These are phyloP conservation scores for Cydia splendana DNA, from an alignment of 1,140 invertebrate genomes.

Conservation along the genomic window DNA sequence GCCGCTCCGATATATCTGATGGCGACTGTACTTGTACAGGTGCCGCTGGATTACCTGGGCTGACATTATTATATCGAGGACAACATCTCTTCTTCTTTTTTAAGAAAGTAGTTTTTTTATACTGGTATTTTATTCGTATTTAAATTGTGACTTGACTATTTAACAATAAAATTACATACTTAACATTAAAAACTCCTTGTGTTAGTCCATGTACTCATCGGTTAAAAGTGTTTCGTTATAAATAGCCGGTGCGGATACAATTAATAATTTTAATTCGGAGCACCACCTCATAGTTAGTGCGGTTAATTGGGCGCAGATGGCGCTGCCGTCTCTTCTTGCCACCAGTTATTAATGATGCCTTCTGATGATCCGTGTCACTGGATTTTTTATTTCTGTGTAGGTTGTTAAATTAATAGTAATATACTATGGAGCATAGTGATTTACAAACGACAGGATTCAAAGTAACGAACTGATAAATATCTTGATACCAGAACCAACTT, in stretches of 20 bases:
- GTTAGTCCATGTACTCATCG: neutral
- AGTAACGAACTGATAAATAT: neutral
- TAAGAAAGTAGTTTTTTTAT: too few relatives aligned
- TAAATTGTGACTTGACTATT: neutral
- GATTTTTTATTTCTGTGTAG: neutral
- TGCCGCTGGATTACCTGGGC: too few relatives aligned
- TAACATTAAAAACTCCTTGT: neutral
- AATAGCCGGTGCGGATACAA: conserved; percentile 16
- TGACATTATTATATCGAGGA: too few relatives aligned
- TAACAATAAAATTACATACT: neutral
- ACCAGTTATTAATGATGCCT: conserved; percentile 1
- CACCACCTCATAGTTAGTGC: conserved; percentile 26
- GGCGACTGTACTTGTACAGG: too few relatives aligned
- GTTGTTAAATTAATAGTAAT: conserved; percentile 8
- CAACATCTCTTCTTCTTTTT: too few relatives aligned
- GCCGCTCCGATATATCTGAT: too few relatives aligned
- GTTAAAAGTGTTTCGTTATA: conserved; percentile 5
- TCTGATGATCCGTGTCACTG: conserved; percentile 20
- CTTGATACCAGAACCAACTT: too few relatives aligned
- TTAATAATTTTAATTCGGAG: conserved; percentile 30
- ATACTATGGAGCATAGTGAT: neutral
- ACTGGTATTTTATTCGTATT: too few relatives aligned
- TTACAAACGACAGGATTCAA: neutral
- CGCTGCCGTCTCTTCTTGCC: conserved; percentile 5
- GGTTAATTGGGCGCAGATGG: conserved; percentile 28